These are phyloP conservation scores for Stenolophus ochropezus DNA, from an alignment of 2,888 invertebrate genomes.

Conservation along the genomic window DNA sequence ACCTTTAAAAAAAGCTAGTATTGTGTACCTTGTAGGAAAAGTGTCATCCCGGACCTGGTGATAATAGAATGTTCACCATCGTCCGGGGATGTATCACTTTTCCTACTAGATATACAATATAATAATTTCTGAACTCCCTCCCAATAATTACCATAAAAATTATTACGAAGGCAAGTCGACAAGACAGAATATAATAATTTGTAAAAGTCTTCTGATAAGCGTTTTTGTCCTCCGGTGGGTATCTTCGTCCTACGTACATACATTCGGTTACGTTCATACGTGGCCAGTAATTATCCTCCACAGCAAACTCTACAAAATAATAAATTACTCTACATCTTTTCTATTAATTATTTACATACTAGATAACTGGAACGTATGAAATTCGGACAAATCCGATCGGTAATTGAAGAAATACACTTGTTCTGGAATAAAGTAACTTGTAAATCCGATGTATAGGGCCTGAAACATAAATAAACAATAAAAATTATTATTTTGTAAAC, in stretches of 20 bases:
- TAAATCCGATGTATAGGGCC: constrained; percentile 69
- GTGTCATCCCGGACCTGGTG: no score
- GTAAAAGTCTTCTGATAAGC: constrained; percentile 71
- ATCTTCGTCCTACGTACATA: constrained; percentile 71
- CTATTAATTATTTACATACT: constrained; percentile 64
- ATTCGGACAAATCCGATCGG: constrained; percentile 63
- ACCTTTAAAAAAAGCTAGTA: no score
- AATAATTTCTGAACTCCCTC: background rate
- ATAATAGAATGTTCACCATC: no score
- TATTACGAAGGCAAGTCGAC: constrained; percentile 76
- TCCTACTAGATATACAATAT: no score
- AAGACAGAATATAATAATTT: constrained; percentile 77
- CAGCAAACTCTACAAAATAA: constrained; percentile 32
- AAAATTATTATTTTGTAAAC: no score
- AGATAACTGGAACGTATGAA: constrained; percentile 66
- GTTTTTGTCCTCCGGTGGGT: constrained; percentile 65
- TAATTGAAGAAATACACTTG: constrained; percentile 62
- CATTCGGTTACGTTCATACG: constrained; percentile 65
- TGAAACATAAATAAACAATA: constrained; percentile 59
- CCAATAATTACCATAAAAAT: constrained; percentile 76
- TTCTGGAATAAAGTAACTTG: constrained; percentile 66
- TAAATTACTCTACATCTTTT: background rate
- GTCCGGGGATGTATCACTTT: background rate
- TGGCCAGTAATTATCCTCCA: constrained; percentile 18
- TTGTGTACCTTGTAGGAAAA: no score